Conservation (phyloP, 2,113 vertebrate genomes). For the Corythaixoides concolor region DNA sequence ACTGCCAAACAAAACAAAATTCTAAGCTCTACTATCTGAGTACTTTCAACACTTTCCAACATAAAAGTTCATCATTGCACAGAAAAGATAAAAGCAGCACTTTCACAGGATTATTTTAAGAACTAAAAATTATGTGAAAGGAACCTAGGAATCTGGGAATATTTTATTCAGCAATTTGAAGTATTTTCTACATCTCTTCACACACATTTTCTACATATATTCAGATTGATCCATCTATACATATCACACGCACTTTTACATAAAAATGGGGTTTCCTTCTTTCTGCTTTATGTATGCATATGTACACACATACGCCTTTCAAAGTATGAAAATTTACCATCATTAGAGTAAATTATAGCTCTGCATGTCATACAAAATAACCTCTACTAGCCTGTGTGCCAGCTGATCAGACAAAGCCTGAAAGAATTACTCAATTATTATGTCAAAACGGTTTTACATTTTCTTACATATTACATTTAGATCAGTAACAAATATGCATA, state of each 20-base stretch:
- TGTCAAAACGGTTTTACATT: neutral
- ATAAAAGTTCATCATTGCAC: slow-evolving; percentile 74
- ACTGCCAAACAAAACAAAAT: slow-evolving; percentile 90
- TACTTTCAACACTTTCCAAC: slow-evolving; percentile 76
- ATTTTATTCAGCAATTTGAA: slow-evolving; percentile 56
- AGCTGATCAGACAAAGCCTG: slow-evolving; percentile 32
- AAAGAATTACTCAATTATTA: slow-evolving; percentile 9
- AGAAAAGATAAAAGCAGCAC: slow-evolving; percentile 75
- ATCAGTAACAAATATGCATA: neutral
- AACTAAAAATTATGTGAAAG: slow-evolving; percentile 60
- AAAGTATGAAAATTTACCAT: slow-evolving; percentile 25
- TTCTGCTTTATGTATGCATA: neutral
- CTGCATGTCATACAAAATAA: slow-evolving; percentile 34
- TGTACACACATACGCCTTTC: neutral
- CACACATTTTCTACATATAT: neutral
- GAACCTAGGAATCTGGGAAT: slow-evolving; percentile 43
- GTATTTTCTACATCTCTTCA: slow-evolving; percentile 15
- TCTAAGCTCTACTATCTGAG: slow-evolving; percentile 73
- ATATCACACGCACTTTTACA: neutral
- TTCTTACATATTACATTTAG: neutral
- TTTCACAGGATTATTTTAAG: slow-evolving; percentile 70
- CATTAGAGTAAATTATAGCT: slow-evolving; percentile 44
- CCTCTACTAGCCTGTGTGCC: neutral
- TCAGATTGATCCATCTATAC: neutral
- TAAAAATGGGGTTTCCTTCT: slow-evolving; percentile 7